Evolutionary conservation across 2,888 invertebrate genomes (phyloP), one percentile per base, ranked within the genome.

Genomic region (Nebria salina): DNA sequence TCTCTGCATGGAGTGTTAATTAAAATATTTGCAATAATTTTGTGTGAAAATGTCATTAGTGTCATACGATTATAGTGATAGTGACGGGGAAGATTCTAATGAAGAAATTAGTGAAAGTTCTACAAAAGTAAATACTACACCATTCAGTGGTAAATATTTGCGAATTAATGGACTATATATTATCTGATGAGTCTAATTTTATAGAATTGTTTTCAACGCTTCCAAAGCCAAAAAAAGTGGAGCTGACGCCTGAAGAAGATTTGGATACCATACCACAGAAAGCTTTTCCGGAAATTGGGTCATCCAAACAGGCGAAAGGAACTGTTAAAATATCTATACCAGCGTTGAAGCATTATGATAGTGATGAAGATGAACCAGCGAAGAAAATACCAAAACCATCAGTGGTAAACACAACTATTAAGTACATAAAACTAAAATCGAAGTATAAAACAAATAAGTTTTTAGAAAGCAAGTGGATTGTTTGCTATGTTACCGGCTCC

Each of bases 401-500:
- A 84, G 87, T 88, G 84, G 93, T 92, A 89, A 89, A 90, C 87
- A 34, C 34, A 34, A 4, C 34, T 34, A 65, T 2, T 68, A 3
- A 11, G 75, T 42, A 74, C 65, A 41, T 43, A 15, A 25, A 76
- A 65, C 25, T 76, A 76, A 7, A 77, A 26, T 74, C 82, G 80
- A 68, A 81, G 72, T 66, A 82, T 64, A 74, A 64, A 81, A 78
- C 34, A 65, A 83, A 88, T 87, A 82, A 86, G 78, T 82, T 87
- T 87, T 43, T 83, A 93, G 93, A 92, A 91, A 89, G 92, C 91
- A 83, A 92, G 92, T 15, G 92, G 94, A 8, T 88, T 96, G 9
- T 90, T 95, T 72, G 91, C 93, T 81, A 89, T 95, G 70, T 87
- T 96, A 68, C 95, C 95, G 8, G 91, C 92, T 84, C 95, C 95